Evolutionary conservation across 2,113 vertebrate species (phyloP), one percentile per base, ranked within the genome.

Genomic region (Loxodonta africana): DNA sequence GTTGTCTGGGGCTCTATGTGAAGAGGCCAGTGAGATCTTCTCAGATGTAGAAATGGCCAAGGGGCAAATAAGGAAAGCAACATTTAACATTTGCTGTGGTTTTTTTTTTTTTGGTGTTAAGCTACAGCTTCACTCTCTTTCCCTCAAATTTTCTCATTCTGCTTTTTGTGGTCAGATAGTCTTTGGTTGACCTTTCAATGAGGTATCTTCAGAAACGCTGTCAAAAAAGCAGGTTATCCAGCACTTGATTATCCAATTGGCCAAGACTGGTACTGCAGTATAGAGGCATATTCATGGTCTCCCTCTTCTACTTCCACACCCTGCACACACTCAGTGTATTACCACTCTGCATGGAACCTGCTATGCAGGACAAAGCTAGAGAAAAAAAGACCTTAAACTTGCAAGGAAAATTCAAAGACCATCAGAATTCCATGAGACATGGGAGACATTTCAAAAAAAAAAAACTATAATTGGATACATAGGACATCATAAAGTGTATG

Each of bases 381-480:
- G 53, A 84, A n/a, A 74, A 81, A 91, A 88, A 81, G 8, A 82
- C 26, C 46, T 57, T 67, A 87, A 37, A 26, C 53, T 95, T 26
- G 8, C 33, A 48, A n/a, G 65, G 46, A 74, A 92, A 81, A 84
- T 84, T 89, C 2, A 51, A 83, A 69, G 71, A 80, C 30, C 28
- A 53, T n/a, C 94, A 95, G 53, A 65, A 76, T 83, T 83, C 57
- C 57, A 37, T 69, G 33, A 92, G 65, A 94, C 87, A 93, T 71
- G 30, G 33, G 46, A 69, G 82, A 5, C 21, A 90, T 57, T 37
- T 51, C 15, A 37, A 37, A 37, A 87, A 77, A 80, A 85, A 71
- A 74, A 12, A 74, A 90, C 88, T n/a, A 41, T 46, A 82, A 62
- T 69, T 74, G 57, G 11, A 69, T 60, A 77, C n/a, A 46, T 53